Evolutionary conservation across 1,140 invertebrate species (phyloP).

Genomic region (Drosophila santomea): DNA sequence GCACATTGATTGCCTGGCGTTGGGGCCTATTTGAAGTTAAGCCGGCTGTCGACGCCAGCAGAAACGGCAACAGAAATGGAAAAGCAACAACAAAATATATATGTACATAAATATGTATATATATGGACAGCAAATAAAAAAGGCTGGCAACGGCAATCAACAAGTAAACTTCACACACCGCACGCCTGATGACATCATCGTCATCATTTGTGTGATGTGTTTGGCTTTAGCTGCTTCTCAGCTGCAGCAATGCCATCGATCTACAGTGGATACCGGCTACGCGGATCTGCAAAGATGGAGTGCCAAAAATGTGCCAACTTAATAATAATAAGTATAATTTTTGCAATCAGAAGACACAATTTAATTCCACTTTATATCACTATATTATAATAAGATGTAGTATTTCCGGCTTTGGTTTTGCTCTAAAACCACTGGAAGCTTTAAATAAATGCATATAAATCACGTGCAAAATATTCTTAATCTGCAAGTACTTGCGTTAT

Average conservation of each 20-base stretch:
- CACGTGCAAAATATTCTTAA: neutral
- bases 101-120: neutral
- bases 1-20: conserved; percentile 41
- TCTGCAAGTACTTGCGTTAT: neutral
- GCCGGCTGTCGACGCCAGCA: conserved; percentile 57
- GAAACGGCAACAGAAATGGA: conserved; percentile 25
- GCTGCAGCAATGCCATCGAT: conserved; percentile 11
- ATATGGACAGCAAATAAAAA: conserved; percentile 11
- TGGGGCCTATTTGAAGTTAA: conserved; percentile 40
- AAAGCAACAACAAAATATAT: neutral
- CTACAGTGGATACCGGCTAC: conserved; percentile 15
- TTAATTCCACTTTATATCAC: neutral
- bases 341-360: no score
- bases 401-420: neutral
- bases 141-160: conserved; percentile 55
- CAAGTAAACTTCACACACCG: conserved; percentile 56
- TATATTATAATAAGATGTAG: neutral
- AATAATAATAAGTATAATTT: no score
- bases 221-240: conserved; percentile 5
- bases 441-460: neutral
- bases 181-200: conserved; percentile 67
- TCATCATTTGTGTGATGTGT: conserved; percentile 18
- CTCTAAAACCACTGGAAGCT: no score
- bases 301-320: neutral
- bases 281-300: no score